These are phyloP conservation scores for Pangasius krempfi DNA, from an alignment of 2,797 vertebrate species.

Conservation along the genomic window DNA sequence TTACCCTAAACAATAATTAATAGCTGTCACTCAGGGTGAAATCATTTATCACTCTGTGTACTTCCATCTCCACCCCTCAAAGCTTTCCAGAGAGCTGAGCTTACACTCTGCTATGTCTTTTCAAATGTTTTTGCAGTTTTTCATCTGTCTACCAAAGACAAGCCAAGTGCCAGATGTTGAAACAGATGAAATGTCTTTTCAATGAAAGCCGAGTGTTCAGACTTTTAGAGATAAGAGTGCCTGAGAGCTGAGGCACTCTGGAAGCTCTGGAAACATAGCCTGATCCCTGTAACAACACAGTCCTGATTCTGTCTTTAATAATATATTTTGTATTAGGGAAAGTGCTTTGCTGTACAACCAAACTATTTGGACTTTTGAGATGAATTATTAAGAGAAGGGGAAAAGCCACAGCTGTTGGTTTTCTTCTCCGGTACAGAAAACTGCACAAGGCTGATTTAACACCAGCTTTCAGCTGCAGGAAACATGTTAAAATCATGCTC, in stretches of 20 bases:
- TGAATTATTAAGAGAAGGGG: neutral
- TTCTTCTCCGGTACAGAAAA: neutral
- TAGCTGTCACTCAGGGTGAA: neutral
- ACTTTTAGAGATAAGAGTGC: neutral
- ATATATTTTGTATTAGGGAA: neutral
- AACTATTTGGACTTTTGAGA: neutral
- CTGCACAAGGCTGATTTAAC: neutral
- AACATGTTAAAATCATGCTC: conserved; percentile 24
- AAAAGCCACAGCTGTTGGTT: neutral
- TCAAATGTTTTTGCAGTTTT: neutral
- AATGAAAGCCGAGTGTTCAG: neutral
- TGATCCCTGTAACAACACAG: neutral
- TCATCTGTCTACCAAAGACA: neutral
- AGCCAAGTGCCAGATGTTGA: neutral
- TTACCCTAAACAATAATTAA: neutral
- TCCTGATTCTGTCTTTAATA: neutral
- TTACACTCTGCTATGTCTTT: neutral
- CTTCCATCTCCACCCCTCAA: neutral
- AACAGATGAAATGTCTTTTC: neutral
- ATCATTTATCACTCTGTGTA: neutral
- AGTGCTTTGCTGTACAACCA: neutral
- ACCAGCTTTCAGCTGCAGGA: conserved; percentile 2
- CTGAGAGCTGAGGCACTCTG: neutral
- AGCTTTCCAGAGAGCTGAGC: neutral
- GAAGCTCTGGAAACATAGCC: neutral